A percentile compares a stretch with the other conserved stretches of the same genome.
Evolutionary conservation across 2,888 invertebrate genomes (phyloP).

Genomic region (Apamea sordens): DNA sequence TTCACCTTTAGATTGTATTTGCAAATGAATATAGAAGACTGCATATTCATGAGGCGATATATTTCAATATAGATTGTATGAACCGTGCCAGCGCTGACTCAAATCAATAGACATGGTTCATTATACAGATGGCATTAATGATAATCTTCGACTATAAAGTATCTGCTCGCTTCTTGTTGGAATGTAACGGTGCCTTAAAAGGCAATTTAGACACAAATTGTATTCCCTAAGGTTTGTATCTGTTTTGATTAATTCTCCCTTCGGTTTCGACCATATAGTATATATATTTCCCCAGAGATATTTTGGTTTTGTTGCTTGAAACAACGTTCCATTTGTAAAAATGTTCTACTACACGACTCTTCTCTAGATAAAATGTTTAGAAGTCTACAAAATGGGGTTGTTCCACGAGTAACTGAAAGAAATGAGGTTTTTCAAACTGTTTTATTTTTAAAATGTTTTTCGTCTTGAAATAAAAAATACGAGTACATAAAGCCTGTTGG

Average conservation of each 20-base stretch:
- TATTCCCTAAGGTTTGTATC: slow-evolving; percentile 20
- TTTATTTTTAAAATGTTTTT: slow-evolving; percentile 7
- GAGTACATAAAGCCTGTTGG: slow-evolving; percentile 6
- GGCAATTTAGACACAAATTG: slow-evolving; percentile 45
- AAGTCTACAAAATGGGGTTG: slow-evolving; percentile 1
- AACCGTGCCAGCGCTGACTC: slow-evolving; percentile 10
- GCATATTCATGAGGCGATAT: slow-evolving; percentile 18
- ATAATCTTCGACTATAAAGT: slow-evolving; percentile 19
- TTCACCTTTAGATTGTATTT: slow-evolving; percentile 20
- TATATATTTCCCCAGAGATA: slow-evolving; percentile 43
- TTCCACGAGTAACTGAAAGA: slow-evolving; percentile 13
- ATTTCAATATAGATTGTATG: slow-evolving; percentile 5
- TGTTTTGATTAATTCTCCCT: slow-evolving; percentile 34
- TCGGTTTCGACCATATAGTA: slow-evolving; percentile 17
- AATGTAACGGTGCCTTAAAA: neutral
- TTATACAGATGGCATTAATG: slow-evolving; percentile 29
- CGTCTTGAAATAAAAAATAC: slow-evolving; percentile 8
- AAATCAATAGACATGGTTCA: slow-evolving; percentile 19
- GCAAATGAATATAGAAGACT: slow-evolving; percentile 3
- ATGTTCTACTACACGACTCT: neutral
- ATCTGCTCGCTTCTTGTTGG: neutral
- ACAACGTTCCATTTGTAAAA: slow-evolving; percentile 37
- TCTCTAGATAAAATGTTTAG: neutral
- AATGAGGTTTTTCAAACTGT: slow-evolving; percentile 16
- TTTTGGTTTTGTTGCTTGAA: slow-evolving; percentile 17